Conservation (phyloP, 2,113 vertebrate species). For the Carettochelys insculpta region DNA sequence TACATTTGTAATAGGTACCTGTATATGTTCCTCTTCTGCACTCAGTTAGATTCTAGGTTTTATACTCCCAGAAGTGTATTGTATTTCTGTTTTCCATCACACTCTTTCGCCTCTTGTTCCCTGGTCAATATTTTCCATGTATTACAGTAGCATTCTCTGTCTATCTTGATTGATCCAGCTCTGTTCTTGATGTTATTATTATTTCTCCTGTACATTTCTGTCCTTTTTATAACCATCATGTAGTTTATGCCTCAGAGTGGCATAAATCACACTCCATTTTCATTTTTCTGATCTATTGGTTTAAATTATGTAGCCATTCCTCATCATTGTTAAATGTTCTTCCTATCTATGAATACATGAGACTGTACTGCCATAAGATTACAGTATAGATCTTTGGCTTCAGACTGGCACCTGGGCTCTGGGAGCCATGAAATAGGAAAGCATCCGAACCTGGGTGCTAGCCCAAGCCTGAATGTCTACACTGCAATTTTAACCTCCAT, state of each 20-base stretch:
- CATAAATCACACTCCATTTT: background rate
- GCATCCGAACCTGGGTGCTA: background rate
- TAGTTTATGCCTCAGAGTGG: background rate
- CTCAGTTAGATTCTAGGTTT: background rate
- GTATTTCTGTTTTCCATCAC: background rate
- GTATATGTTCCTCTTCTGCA: background rate
- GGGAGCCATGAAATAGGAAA: background rate
- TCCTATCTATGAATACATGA: background rate
- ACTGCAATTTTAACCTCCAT: background rate
- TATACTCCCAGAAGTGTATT: background rate
- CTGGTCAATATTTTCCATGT: background rate
- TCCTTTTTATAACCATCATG: background rate
- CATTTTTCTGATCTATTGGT: background rate
- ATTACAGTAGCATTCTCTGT: background rate
- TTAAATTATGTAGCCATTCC: background rate
- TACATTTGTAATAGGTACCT: background rate
- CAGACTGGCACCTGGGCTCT: background rate
- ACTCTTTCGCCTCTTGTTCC: background rate
- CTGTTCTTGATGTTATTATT: background rate
- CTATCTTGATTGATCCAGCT: background rate
- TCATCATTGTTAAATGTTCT: background rate
- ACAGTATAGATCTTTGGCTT: background rate
- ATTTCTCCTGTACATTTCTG: background rate
- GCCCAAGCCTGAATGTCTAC: background rate
- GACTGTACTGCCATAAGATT: no score